Evolutionary conservation across 2,113 vertebrate genomes (phyloP), one percentile per base, ranked within the genome.

Genomic region (Platanista minor): DNA sequence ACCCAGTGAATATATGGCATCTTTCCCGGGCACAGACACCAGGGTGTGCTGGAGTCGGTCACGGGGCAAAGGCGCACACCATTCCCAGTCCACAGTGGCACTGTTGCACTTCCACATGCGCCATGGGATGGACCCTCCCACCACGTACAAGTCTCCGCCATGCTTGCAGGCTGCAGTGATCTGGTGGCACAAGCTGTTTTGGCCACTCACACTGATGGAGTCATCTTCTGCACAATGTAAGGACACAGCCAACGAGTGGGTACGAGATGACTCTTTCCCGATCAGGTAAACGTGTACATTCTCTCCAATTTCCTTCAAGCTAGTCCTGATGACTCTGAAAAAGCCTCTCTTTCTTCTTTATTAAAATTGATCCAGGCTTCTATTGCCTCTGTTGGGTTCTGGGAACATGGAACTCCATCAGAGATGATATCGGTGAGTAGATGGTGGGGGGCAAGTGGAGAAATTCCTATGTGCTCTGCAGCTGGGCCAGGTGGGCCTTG

Each of bases 61-160:
- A 17, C 99, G 99, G 29, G 99, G 99, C 95, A 99, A 98, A 6
- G 99, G 99, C 4, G 99, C 99, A 20, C 99, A 99, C 97, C 99
- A 99, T 94, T 99, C 99, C 99, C 99, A 99, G 99, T 99, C 99
- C 99, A 99, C 99, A 0, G 99, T 99, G 0, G 99, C 99, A 62
- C 99, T 99, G 98, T 99, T 99, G 98, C 99, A 99, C 95, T 99
- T 99, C 99, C 99, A 99, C 99, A 99, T 99, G 96, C 99, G 99
- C 0, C 99, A 99, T 1, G 99, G 99, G 69, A 99, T 99, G 86
- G 99, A 99, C 36, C 99, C 99, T 2, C 99, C 99, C 0, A 99
- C 99, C 4, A 99, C 99, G 0, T 99, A 99, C 5, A 99, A 98
- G 98, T 99, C 99, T 0, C 99, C 99, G 0, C 99, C 99, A 0